Evolutionary conservation across 2,113 vertebrate genomes (phyloP).

Genomic region (Gadus chalcogrammus): DNA sequence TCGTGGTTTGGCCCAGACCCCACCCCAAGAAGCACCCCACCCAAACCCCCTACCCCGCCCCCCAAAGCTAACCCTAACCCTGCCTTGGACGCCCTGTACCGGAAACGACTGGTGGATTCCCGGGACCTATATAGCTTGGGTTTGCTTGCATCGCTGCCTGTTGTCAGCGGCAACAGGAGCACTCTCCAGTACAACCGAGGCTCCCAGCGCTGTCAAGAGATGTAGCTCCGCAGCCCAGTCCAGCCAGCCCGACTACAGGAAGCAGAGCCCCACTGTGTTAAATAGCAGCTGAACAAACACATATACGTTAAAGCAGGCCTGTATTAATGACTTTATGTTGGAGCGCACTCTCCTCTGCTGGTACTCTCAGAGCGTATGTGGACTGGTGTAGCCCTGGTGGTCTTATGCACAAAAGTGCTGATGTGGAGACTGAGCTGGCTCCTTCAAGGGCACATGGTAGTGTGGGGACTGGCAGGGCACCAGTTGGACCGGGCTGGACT

Average conservation of each 20-base stretch:
- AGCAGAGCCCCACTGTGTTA: constrained; percentile 4
- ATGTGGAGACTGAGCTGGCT: constrained; percentile 37
- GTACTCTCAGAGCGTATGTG: constrained; percentile 48
- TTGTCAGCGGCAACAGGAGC: constrained; percentile 26
- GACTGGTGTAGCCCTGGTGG: constrained; percentile 52
- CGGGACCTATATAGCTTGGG: not conserved
- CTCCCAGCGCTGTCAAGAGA: constrained; percentile 41
- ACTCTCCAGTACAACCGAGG: constrained; percentile 45
- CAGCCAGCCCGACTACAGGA: constrained; percentile 33
- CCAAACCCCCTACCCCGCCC: constrained; percentile 7
- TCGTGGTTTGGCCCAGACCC: constrained; percentile 69
- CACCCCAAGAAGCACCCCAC: not conserved
- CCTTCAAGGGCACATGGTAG: constrained; percentile 35
- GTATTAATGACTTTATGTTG: constrained; percentile 66
- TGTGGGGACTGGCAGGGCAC: constrained; percentile 42
- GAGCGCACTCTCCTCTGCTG: constrained; percentile 41
- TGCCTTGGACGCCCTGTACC: not conserved
- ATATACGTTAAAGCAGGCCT: constrained; percentile 54
- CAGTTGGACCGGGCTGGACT: constrained; percentile 45
- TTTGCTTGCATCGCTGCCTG: not conserved
- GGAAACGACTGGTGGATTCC: not conserved
- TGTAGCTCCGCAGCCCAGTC: constrained; percentile 48
- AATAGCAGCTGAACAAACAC: constrained; percentile 69
- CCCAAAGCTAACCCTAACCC: constrained; percentile 6
- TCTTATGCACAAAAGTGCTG: constrained; percentile 58